Evolutionary conservation across 2,113 vertebrate genomes (phyloP).

Genomic region (Machaerirhynchus nigripectus): DNA sequence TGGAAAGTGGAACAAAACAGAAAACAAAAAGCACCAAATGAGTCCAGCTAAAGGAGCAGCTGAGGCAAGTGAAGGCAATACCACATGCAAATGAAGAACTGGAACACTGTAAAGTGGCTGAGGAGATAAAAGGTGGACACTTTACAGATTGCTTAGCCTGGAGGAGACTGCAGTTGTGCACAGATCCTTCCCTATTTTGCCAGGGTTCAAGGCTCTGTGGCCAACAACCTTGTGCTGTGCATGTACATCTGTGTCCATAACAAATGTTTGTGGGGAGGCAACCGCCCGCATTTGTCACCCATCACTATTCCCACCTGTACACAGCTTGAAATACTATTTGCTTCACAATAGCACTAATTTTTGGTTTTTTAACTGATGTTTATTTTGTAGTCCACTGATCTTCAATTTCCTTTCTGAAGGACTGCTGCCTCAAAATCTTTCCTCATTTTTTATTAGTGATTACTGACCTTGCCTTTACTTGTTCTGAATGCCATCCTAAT

Average conservation of each 20-base stretch:
- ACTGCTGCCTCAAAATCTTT: background rate
- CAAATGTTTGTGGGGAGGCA: accelerated
- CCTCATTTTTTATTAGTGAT: background rate
- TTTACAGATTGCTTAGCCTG: background rate
- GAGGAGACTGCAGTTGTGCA: background rate
- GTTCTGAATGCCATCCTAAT: background rate
- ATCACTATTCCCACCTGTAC: background rate
- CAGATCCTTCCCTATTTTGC: background rate
- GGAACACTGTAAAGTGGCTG: background rate
- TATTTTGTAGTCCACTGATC: background rate
- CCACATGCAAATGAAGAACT: background rate
- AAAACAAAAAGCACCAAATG: background rate
- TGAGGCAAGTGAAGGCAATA: background rate
- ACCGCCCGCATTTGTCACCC: background rate
- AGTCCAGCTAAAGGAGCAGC: background rate
- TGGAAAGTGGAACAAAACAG: background rate
- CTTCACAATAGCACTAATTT: background rate
- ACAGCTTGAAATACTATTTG: background rate
- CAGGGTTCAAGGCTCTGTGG: background rate
- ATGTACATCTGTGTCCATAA: accelerated
- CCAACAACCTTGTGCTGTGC: background rate
- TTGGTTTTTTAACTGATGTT: background rate
- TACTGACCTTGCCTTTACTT: background rate
- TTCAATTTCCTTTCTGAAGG: background rate
- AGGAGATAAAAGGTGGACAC: background rate